phyloP scores from a whole-genome alignment of 1,140 invertebrate genomes.

The Chlorops oryzae region DNA sequence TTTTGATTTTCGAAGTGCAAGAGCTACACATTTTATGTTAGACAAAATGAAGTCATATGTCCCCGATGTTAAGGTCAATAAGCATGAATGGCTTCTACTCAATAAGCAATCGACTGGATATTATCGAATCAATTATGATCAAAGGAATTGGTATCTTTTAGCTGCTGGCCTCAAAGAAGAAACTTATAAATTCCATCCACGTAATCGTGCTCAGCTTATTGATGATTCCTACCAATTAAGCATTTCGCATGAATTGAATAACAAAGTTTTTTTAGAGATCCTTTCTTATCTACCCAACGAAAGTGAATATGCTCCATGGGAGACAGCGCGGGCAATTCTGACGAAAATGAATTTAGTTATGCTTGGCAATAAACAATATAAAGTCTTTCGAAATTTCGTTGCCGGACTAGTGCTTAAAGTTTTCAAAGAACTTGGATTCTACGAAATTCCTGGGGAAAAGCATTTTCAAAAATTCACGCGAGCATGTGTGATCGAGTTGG shows the following conservation, averaged over 20 bases:
- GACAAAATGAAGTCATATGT: constrained; percentile 15
- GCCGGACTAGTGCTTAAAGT: constrained; percentile 36
- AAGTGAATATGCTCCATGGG: constrained; percentile 58
- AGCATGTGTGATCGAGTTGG: constrained; percentile 47
- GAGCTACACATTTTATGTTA: constrained; percentile 30
- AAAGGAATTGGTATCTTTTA: constrained; percentile 53
- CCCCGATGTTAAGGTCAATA: not conserved
- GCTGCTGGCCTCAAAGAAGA: constrained; percentile 46
- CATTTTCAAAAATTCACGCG: constrained; percentile 43
- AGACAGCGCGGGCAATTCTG: constrained; percentile 46
- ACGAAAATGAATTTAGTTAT: constrained; percentile 39
- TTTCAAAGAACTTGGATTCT: constrained; percentile 40
- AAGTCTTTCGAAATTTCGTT: constrained; percentile 28
- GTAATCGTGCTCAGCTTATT: constrained; percentile 71
- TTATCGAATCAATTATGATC: constrained; percentile 60
- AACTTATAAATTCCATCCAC: constrained; percentile 54
- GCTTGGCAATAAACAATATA: constrained; percentile 24
- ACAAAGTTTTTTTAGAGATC: constrained; percentile 47
- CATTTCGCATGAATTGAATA: constrained; percentile 51
- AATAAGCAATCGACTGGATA: constrained; percentile 59
- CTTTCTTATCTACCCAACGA: constrained; percentile 55
- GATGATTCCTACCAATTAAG: constrained; percentile 68
- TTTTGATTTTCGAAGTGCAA: constrained; percentile 49
- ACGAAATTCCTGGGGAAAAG: constrained; percentile 41
- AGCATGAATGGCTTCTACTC: constrained; percentile 53